Percentiles rank a stretch among this genome's conserved stretches.
These are phyloP conservation scores for Timandra comae DNA, from an alignment of 2,888 invertebrate genomes.

Conservation along the genomic window DNA sequence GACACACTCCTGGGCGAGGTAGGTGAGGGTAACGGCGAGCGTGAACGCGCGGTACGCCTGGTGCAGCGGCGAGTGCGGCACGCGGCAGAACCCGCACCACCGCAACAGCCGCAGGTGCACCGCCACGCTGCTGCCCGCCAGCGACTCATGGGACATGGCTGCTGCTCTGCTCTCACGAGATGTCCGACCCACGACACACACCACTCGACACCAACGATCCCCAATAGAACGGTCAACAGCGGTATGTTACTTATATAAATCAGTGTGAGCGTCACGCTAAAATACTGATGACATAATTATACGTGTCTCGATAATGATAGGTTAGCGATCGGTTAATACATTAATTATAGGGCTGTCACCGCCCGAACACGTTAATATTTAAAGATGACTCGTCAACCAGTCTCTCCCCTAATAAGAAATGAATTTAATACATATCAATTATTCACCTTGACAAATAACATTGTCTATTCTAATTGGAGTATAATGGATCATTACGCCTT, in stretches of 20 bases:
- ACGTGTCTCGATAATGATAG: conserved; percentile 19
- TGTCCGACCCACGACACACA: not conserved
- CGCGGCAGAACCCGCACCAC: conserved; percentile 28
- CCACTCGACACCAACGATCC: not conserved
- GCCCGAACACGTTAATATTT: not conserved
- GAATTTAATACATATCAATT: not conserved
- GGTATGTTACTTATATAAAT: not conserved
- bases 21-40: conserved; percentile 27
- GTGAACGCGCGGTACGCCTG: conserved; percentile 24
- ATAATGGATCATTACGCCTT: not conserved
- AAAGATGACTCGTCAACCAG: not conserved
- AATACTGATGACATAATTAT: conserved; percentile 23
- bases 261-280: not conserved
- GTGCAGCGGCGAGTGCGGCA: conserved; percentile 11
- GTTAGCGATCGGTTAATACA: conserved; percentile 15
- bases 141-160: conserved; percentile 12
- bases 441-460: not conserved
- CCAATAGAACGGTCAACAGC: not conserved
- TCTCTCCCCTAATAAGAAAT: not conserved
- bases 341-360: conserved; percentile 19
- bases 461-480: not conserved
- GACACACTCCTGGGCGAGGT: conserved; percentile 35
- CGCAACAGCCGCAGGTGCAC: conserved; percentile 30
- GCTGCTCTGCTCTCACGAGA: conserved; percentile 22
- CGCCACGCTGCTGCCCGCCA: conserved; percentile 24